These are phyloP conservation scores for Polyergus mexicanus DNA, from an alignment of 1,140 invertebrate genomes.

Conservation along the genomic window DNA sequence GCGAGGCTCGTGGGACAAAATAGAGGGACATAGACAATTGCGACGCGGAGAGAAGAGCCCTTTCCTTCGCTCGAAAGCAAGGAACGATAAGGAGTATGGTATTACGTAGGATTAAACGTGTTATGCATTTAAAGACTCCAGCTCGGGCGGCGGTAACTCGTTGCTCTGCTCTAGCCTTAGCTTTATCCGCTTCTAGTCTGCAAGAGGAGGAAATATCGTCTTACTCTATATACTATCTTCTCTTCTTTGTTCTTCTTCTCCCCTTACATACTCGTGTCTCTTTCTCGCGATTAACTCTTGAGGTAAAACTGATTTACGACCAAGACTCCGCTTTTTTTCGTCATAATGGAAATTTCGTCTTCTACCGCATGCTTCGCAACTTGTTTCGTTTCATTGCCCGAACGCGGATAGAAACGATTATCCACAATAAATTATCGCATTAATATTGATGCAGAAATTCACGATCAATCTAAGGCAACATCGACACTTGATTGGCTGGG, in stretches of 20 bases:
- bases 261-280: too few relatives aligned
- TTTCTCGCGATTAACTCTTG: conserved; percentile 33
- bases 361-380: neutral
- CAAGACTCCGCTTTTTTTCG: conserved; percentile 10
- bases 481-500: conserved; percentile 2
- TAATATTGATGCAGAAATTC: neutral
- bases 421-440: neutral
- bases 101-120: conserved; percentile 62
- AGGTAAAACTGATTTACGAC: conserved; percentile 38
- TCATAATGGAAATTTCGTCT: conserved; percentile 4
- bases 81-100: conserved; percentile 56
- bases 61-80: conserved; percentile 15
- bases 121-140: conserved; percentile 62
- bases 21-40: conserved; percentile 6
- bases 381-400: neutral
- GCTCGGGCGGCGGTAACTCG: conserved; percentile 43
- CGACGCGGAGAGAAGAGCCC: neutral
- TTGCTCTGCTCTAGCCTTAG: neutral
- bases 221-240: neutral
- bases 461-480: neutral
- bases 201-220: conserved; percentile 5
- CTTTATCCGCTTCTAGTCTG: conserved; percentile 60
- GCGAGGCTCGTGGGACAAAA: conserved; percentile 34
- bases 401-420: neutral
- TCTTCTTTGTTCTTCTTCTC: neutral